Evolutionary conservation across 2,797 vertebrate genomes (phyloP).

Genomic region (Lepidocolaptes lacrymiger): DNA sequence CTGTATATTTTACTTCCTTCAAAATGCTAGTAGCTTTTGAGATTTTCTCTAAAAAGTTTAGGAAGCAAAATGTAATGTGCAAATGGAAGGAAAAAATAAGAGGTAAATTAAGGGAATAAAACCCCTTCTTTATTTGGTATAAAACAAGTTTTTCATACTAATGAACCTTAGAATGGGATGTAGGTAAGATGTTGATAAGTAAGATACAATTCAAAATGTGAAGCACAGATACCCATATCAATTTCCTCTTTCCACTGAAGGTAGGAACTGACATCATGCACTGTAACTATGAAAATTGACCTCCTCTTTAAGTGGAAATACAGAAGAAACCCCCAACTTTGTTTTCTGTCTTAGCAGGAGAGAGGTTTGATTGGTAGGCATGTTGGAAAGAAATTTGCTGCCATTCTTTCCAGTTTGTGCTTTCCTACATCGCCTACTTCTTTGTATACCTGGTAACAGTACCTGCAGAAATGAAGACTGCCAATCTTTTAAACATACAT

Average conservation of each 20-base stretch:
- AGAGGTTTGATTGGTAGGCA: not conserved
- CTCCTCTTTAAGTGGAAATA: not conserved
- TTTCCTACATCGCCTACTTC: not conserved
- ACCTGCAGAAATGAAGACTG: not conserved
- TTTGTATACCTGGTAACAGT: not conserved
- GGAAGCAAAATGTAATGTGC: not conserved
- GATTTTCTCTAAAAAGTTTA: not conserved
- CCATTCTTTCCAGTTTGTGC: not conserved
- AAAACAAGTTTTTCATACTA: not conserved
- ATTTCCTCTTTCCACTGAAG: not conserved
- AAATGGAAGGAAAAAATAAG: not conserved
- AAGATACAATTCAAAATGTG: not conserved
- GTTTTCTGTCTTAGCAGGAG: not conserved
- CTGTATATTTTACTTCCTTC: not conserved
- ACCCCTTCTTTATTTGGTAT: accelerated
- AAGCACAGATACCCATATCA: not conserved
- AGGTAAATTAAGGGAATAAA: not conserved
- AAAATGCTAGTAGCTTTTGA: not conserved
- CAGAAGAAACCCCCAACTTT: accelerated
- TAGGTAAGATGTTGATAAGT: not conserved
- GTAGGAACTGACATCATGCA: not conserved
- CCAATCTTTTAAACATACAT: not conserved
- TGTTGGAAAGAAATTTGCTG: not conserved
- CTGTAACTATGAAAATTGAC: not conserved
- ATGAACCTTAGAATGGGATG: not conserved